Evolutionary conservation across 2,888 invertebrate species (phyloP).

Genomic region (Azorinus chamasolen): DNA sequence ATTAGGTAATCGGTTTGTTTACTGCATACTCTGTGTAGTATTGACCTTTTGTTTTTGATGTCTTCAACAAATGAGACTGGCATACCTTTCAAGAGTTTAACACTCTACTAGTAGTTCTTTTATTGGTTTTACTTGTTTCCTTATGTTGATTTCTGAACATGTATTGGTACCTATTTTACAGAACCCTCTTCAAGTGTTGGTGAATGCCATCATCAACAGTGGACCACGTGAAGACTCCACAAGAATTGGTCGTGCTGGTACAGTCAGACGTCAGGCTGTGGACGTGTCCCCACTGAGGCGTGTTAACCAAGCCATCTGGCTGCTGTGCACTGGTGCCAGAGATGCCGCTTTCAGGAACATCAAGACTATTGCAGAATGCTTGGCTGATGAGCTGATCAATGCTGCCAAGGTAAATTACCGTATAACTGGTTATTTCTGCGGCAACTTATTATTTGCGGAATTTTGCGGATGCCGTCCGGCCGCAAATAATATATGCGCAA

Average conservation of each 20-base stretch:
- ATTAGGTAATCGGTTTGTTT: too few species aligned
- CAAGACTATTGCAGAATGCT: constrained; percentile 99
- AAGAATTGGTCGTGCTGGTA: constrained; percentile 99
- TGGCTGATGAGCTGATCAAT: constrained; percentile 99
- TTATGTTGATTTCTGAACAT: too few species aligned
- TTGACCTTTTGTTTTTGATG: too few species aligned
- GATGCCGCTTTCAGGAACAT: constrained; percentile 99
- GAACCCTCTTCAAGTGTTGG: constrained; percentile 92
- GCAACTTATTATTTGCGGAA: too few species aligned
- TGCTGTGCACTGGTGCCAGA: constrained; percentile 99
- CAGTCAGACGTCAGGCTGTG: constrained; percentile 99
- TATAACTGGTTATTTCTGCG: too few species aligned
- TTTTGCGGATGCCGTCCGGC: too few species aligned
- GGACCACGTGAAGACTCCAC: constrained; percentile 99
- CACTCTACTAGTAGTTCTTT: too few species aligned
- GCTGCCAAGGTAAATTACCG: constrained; percentile 95
- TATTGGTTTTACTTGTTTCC: too few species aligned
- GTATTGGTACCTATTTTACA: constrained; percentile 74
- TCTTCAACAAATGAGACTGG: too few species aligned
- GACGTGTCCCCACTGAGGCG: constrained; percentile 99
- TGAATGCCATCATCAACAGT: constrained; percentile 99
- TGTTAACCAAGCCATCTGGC: constrained; percentile 99
- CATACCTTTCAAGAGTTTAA: too few species aligned
- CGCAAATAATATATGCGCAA: too few species aligned
- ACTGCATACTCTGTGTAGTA: too few species aligned